Evolutionary conservation across 1,140 invertebrate species (phyloP).

Genomic region (Calephelis nemesis): DNA sequence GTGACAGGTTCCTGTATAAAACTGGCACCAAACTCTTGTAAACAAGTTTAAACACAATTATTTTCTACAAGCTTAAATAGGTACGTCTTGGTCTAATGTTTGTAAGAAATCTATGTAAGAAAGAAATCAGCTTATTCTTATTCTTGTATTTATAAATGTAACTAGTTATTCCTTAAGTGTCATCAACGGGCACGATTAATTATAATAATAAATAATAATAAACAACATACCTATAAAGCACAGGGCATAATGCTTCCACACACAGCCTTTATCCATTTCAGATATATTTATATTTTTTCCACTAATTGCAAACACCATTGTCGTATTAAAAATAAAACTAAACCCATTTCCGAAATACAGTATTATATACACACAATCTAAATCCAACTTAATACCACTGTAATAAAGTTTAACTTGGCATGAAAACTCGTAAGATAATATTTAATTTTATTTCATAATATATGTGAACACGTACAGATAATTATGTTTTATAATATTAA

Average conservation of each 20-base stretch:
- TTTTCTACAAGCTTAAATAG: no score
- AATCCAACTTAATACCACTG: conserved; percentile 3
- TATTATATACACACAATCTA: conserved; percentile 22
- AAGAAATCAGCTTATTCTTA: no score
- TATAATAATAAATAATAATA: background rate
- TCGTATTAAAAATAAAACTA: conserved; percentile 25
- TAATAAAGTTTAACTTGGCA: background rate
- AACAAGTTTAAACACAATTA: no score
- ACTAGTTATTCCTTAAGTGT: no score
- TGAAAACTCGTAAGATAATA: background rate
- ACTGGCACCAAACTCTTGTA: no score
- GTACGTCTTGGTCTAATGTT: no score
- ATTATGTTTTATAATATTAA: conserved; percentile 20
- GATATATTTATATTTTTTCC: conserved; percentile 28
- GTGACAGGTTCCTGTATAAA: no score
- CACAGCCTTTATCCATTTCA: conserved; percentile 28
- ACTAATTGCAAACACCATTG: conserved; percentile 39
- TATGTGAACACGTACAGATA: conserved; percentile 18
- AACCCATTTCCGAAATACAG: conserved; percentile 15
- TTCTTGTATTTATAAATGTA: no score
- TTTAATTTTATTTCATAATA: conserved; percentile 1
- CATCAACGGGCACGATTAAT: no score
- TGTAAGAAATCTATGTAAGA: no score
- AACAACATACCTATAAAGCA: conserved; percentile 38
- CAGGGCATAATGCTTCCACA: conserved; percentile 36